Percentiles rank a stretch among this genome's conserved stretches.
phyloP scores from a whole-genome alignment of 2,888 invertebrate species.

The Drosophila limbata region DNA sequence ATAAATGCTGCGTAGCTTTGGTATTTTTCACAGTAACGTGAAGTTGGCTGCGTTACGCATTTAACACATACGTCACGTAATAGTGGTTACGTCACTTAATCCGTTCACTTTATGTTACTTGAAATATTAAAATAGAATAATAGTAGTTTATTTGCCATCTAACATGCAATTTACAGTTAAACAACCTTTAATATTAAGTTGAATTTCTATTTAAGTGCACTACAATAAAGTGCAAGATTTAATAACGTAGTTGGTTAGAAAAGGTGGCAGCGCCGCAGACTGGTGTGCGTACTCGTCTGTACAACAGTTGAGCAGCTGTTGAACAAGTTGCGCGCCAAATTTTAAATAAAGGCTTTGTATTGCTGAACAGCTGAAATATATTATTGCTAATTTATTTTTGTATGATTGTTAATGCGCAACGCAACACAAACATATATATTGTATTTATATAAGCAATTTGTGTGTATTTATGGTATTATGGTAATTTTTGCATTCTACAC shows the following conservation, averaged over 20 bases:
- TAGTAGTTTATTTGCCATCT: background rate
- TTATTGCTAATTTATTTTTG: background rate
- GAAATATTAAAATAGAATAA: background rate
- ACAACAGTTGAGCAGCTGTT: slow-evolving; percentile 24
- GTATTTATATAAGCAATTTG: background rate
- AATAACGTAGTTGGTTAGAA: slow-evolving; percentile 8
- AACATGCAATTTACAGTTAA: background rate
- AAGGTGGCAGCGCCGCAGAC: slow-evolving; percentile 47
- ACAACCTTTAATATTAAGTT: background rate
- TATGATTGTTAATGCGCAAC: background rate
- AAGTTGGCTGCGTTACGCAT: slow-evolving; percentile 45
- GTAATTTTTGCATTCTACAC: slow-evolving; percentile 28
- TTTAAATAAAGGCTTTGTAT: slow-evolving; percentile 14
- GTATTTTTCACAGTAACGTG: slow-evolving; percentile 30
- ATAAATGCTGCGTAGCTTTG: slow-evolving; percentile 7
- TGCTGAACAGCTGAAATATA: background rate
- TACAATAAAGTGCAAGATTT: background rate
- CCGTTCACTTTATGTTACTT: background rate
- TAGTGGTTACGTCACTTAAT: slow-evolving; percentile 28
- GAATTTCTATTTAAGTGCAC: background rate
- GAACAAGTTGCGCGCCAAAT: slow-evolving; percentile 8
- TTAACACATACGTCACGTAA: slow-evolving; percentile 29
- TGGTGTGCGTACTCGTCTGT: slow-evolving; percentile 18
- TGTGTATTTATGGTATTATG: slow-evolving; percentile 1
- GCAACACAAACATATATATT: background rate